Evolutionary conservation across 1,140 invertebrate species (phyloP).

Genomic region (Asobara japonica): DNA sequence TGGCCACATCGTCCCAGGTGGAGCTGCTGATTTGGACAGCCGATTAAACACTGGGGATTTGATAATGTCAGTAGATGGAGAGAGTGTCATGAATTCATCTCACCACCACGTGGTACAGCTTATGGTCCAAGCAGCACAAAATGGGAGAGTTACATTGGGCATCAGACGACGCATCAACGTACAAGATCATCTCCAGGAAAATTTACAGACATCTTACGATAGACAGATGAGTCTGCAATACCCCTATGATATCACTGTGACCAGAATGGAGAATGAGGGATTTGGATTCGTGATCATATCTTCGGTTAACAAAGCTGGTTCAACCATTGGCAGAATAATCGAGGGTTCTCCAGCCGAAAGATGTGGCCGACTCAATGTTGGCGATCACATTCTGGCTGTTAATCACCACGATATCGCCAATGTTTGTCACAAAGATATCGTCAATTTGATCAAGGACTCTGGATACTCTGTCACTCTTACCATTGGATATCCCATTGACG

Average conservation of each 20-base stretch:
- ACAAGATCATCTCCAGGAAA: slow-evolving; percentile 56
- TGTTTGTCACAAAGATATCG: slow-evolving; percentile 95
- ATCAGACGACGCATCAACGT: slow-evolving; percentile 71
- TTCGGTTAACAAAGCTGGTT: slow-evolving; percentile 91
- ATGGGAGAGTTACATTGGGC: slow-evolving; percentile 80
- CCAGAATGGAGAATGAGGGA: slow-evolving; percentile 91
- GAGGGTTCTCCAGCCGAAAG: slow-evolving; percentile 94
- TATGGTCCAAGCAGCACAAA: slow-evolving; percentile 84
- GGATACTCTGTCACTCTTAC: slow-evolving; percentile 91
- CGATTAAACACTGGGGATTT: slow-evolving; percentile 88
- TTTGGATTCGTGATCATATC: slow-evolving; percentile 99
- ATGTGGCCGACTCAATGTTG: slow-evolving; percentile 89
- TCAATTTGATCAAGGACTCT: slow-evolving; percentile 93
- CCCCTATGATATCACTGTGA: slow-evolving; percentile 89
- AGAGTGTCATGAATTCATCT: slow-evolving; percentile 84
- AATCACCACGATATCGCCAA: slow-evolving; percentile 93
- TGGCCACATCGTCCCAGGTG: slow-evolving; percentile 93
- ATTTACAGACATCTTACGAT: slow-evolving; percentile 51
- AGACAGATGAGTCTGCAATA: slow-evolving; percentile 64
- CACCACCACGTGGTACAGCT: slow-evolving; percentile 91
- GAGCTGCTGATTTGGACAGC: slow-evolving; percentile 89
- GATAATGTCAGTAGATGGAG: slow-evolving; percentile 87
- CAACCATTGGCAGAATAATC: slow-evolving; percentile 95
- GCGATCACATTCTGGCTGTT: slow-evolving; percentile 95
- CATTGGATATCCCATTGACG: slow-evolving; percentile 78